Evolutionary conservation across 2,888 invertebrate genomes (phyloP).

Genomic region (Phengaris arion): DNA sequence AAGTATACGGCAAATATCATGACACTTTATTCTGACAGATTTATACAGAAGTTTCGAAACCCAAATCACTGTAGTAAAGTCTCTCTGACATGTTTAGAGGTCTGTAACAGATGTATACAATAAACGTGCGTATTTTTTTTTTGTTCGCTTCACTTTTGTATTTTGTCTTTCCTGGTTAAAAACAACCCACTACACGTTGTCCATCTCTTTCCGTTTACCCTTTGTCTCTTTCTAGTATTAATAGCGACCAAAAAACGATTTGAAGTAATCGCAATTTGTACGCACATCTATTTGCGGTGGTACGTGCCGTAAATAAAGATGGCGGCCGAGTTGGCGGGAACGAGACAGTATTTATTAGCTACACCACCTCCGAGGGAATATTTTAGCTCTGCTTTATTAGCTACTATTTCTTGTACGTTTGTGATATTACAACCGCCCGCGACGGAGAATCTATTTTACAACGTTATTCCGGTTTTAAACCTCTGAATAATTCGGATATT

Average conservation of each 20-base stretch:
- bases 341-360: conserved; percentile 50
- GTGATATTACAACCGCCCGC: conserved; percentile 30
- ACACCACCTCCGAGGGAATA: conserved; percentile 43
- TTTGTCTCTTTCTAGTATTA: neutral
- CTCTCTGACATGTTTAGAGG: conserved; percentile 38
- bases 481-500: conserved; percentile 16
- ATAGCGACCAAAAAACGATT: conserved; percentile 3
- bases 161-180: neutral
- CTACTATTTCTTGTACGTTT: conserved; percentile 31
- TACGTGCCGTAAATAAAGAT: conserved; percentile 72
- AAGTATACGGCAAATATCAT: neutral
- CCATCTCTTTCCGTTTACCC: neutral
- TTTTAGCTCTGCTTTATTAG: conserved; percentile 40
- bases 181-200: no score
- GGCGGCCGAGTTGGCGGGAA: conserved; percentile 55
- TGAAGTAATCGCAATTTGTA: conserved; percentile 38
- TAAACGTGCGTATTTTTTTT: neutral
- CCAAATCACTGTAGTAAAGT: neutral
- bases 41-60: neutral
- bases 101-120: conserved; percentile 34
- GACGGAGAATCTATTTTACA: neutral
- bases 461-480: conserved; percentile 25
- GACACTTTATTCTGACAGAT: neutral
- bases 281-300: conserved; percentile 54
- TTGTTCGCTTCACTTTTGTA: neutral